Evolutionary conservation across 2,797 vertebrate genomes (phyloP).

Genomic region (Phalloptychus januarius): DNA sequence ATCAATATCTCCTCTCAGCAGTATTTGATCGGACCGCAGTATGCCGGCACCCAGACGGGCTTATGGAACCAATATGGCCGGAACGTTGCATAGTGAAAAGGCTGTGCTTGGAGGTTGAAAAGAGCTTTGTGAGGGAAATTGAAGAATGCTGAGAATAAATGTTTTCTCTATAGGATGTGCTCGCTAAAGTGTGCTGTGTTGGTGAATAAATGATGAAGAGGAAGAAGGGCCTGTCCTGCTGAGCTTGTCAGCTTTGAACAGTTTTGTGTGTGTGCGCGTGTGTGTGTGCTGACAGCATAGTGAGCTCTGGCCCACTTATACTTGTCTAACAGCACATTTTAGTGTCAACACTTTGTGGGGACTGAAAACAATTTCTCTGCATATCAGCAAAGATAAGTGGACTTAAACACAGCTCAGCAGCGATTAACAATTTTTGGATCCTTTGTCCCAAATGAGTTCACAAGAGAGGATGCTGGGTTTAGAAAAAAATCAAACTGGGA

Average conservation of each 20-base stretch:
- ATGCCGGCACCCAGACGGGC: conserved; percentile 45
- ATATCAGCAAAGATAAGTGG: conserved; percentile 6
- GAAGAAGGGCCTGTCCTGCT: conserved; percentile 74
- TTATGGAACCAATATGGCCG: conserved; percentile 60
- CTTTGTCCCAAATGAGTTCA: neutral
- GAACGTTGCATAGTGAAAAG: conserved; percentile 39
- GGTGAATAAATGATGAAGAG: conserved; percentile 86
- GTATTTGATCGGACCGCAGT: conserved; percentile 62
- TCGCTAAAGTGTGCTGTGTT: conserved; percentile 76
- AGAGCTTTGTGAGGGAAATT: conserved; percentile 80
- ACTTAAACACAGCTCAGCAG: conserved; percentile 9
- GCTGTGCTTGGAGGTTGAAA: conserved; percentile 57
- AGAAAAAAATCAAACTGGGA: neutral
- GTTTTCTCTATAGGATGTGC: conserved; percentile 76
- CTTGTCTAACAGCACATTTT: conserved; percentile 42
- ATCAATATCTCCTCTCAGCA: conserved; percentile 66
- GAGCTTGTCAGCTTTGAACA: conserved; percentile 75
- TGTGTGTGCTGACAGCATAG: conserved; percentile 49
- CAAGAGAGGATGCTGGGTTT: neutral
- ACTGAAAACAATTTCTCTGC: conserved; percentile 5
- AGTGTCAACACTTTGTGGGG: conserved; percentile 42
- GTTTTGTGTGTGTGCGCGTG: conserved; percentile 32
- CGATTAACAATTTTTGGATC: neutral
- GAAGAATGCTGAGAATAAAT: conserved; percentile 80
- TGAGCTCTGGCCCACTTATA: conserved; percentile 37